These are phyloP conservation scores for Cataglyphis altisquamis DNA, from an alignment of 2,888 invertebrate species.

Conservation along the genomic window DNA sequence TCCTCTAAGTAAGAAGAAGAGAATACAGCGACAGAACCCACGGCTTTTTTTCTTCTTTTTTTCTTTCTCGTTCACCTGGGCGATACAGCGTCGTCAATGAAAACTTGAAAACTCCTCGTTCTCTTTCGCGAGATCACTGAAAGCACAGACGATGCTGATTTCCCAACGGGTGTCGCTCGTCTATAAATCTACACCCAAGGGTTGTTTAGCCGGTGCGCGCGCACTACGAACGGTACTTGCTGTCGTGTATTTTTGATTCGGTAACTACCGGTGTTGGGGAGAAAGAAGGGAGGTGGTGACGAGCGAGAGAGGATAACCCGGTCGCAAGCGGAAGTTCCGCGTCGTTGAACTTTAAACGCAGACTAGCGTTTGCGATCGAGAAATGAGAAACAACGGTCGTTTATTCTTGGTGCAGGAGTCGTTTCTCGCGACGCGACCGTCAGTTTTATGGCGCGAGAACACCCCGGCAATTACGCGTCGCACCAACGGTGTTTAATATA, in stretches of 20 bases:
- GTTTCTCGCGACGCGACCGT: constrained; percentile 31
- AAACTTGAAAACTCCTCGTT: constrained; percentile 72
- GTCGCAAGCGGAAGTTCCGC: constrained; percentile 56
- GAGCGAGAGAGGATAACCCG: not conserved
- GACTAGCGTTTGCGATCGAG: constrained; percentile 31
- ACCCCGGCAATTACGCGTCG: constrained; percentile 41
- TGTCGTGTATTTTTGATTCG: constrained; percentile 68
- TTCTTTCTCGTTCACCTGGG: not conserved
- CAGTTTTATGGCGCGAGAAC: constrained; percentile 33
- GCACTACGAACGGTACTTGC: constrained; percentile 13
- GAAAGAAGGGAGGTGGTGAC: not conserved
- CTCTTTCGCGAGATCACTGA: constrained; percentile 69
- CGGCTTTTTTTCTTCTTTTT: not conserved
- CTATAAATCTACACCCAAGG: constrained; percentile 79
- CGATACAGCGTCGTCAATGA: constrained; percentile 63
- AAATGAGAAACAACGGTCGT: constrained; percentile 44
- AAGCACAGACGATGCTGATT: constrained; percentile 78
- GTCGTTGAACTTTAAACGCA: constrained; percentile 38
- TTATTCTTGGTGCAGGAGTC: constrained; percentile 36
- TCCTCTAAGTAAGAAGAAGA: not conserved
- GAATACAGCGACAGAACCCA: not conserved
- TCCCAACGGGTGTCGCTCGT: constrained; percentile 78
- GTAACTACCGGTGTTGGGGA: not conserved
- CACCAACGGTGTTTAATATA: constrained; percentile 11
- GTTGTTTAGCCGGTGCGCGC: constrained; percentile 69